These are phyloP conservation scores for Apamea sordens DNA, from an alignment of 2,888 invertebrate genomes.

Conservation along the genomic window DNA sequence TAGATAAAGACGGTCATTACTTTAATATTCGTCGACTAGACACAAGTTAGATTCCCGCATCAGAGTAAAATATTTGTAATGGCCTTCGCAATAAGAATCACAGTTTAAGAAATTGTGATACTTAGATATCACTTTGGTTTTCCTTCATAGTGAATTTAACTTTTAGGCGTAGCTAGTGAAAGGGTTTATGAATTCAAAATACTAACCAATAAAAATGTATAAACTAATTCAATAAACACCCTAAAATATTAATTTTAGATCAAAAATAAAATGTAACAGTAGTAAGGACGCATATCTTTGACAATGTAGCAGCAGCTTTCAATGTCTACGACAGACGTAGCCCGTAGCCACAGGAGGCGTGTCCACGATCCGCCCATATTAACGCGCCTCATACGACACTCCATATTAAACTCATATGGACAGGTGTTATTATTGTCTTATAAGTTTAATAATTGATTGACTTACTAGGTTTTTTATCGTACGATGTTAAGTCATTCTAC, in stretches of 20 bases:
- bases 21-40: constrained; percentile 52
- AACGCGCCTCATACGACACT: constrained; percentile 67
- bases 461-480: constrained; percentile 7
- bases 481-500: constrained; percentile 19
- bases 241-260: not conserved
- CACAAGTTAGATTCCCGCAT: constrained; percentile 30
- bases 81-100: constrained; percentile 41
- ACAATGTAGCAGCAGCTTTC: constrained; percentile 17
- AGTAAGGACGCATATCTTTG: constrained; percentile 6
- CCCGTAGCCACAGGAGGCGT: constrained; percentile 77
- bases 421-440: constrained; percentile 42
- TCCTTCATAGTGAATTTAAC: not conserved
- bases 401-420: constrained; percentile 66
- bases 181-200: not conserved
- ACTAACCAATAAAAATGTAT: not conserved
- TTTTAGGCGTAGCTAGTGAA: not conserved
- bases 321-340: constrained; percentile 79
- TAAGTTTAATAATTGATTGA: constrained; percentile 10
- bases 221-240: not conserved
- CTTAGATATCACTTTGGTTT: not conserved
- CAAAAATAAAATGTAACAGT: not conserved
- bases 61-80: constrained; percentile 34
- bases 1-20: constrained; percentile 59
- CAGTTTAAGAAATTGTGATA: not conserved
- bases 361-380: constrained; percentile 78